Percentiles rank a stretch among this genome's conserved stretches.
Evolutionary conservation across 2,888 invertebrate genomes (phyloP).

Genomic region (Xanthorhoe spadicearia): DNA sequence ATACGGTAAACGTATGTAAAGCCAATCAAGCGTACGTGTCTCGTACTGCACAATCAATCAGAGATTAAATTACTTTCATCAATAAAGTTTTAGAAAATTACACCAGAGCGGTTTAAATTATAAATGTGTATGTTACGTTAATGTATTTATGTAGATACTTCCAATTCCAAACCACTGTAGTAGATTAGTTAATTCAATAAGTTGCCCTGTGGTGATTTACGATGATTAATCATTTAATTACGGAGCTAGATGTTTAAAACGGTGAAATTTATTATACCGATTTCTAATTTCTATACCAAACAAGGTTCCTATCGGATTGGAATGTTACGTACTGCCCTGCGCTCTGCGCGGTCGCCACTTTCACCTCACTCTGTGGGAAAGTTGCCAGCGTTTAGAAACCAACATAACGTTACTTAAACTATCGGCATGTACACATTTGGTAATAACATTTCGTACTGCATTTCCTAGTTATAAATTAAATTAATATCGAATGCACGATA

Average conservation of each 20-base stretch:
- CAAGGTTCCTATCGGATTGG: slow-evolving; percentile 70
- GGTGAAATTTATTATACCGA: slow-evolving; percentile 49
- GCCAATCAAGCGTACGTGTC: background rate
- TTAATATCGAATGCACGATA: slow-evolving; percentile 24
- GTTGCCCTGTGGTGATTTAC: slow-evolving; percentile 11
- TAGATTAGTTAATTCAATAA: slow-evolving; percentile 12
- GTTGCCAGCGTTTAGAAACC: slow-evolving; percentile 77
- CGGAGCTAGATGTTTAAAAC: slow-evolving; percentile 20
- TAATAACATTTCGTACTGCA: slow-evolving; percentile 19
- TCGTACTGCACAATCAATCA: background rate
- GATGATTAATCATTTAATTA: slow-evolving; percentile 24
- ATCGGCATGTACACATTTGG: slow-evolving; percentile 42
- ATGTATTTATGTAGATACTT: background rate
- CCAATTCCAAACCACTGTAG: background rate
- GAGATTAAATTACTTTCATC: background rate
- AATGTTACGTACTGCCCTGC: slow-evolving; percentile 70
- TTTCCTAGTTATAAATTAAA: slow-evolving; percentile 20
- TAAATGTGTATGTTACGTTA: background rate
- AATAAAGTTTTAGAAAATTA: background rate
- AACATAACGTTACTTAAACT: slow-evolving; percentile 62
- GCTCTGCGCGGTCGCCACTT: slow-evolving; percentile 70
- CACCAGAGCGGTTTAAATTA: background rate
- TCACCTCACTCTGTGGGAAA: slow-evolving; percentile 78
- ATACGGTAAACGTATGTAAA: background rate
- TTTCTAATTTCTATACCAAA: slow-evolving; percentile 56